Percentiles rank a stretch among this genome's conserved stretches.
These are phyloP conservation scores for Rutpela maculata DNA, from an alignment of 2,888 invertebrate genomes.

Conservation along the genomic window DNA sequence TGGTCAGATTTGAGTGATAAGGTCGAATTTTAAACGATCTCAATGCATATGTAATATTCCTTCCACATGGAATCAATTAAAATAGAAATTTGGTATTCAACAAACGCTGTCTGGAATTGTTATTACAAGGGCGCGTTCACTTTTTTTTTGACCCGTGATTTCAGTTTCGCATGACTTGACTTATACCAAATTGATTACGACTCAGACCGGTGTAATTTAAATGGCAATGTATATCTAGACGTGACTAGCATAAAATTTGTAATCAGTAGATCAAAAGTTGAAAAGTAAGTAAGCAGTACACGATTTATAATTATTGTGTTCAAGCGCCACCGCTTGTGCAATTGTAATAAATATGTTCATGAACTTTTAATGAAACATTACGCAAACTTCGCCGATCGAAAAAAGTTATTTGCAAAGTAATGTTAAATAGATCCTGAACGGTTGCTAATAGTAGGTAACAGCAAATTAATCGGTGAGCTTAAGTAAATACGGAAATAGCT, in stretches of 20 bases:
- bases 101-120: not conserved
- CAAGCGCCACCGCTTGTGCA: conserved; percentile 28
- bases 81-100: not conserved
- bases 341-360: conserved; percentile 33
- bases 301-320: conserved; percentile 28
- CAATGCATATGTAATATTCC: not conserved
- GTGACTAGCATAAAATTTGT: conserved; percentile 33
- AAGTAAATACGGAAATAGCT: not conserved
- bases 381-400: not conserved
- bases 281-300: conserved; percentile 29
- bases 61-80: not conserved
- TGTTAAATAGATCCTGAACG: conserved; percentile 5
- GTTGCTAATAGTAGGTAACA: not conserved
- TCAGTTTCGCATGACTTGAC: conserved; percentile 27
- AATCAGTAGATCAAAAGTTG: conserved; percentile 26
- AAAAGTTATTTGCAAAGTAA: conserved; percentile 14
- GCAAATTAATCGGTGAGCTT: not conserved
- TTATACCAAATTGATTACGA: conserved; percentile 27
- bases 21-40: no score
- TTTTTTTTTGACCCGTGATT: conserved; percentile 22
- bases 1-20: no score
- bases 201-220: conserved; percentile 20
- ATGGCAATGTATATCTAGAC: conserved; percentile 17
- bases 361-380: conserved; percentile 26
- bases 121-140: conserved; percentile 14